Evolutionary conservation across 2,888 invertebrate species (phyloP).

Genomic region (Crematogaster levior): DNA sequence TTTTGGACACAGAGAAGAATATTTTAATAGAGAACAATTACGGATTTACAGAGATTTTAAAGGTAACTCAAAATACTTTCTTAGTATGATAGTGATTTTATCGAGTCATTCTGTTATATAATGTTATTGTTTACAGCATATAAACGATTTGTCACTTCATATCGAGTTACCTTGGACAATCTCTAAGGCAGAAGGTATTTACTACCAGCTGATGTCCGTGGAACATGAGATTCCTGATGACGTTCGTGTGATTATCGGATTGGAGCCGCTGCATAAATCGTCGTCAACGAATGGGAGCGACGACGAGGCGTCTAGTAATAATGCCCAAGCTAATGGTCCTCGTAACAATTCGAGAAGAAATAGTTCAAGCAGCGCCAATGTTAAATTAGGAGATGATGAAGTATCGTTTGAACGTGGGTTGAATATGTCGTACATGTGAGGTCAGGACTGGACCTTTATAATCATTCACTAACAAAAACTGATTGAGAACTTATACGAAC

Average conservation of each 20-base stretch:
- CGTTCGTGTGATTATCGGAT: constrained; percentile 91
- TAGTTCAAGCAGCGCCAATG: constrained; percentile 82
- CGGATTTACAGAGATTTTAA: constrained; percentile 98
- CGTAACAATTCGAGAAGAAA: constrained; percentile 81
- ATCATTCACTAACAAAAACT: constrained; percentile 56
- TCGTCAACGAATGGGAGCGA: constrained; percentile 68
- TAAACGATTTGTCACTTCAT: constrained; percentile 96
- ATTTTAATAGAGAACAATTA: constrained; percentile 96
- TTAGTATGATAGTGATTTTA: not conserved
- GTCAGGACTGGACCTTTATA: constrained; percentile 70
- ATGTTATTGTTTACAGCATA: constrained; percentile 89
- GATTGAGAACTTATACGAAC: constrained; percentile 48
- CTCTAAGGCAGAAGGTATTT: constrained; percentile 96
- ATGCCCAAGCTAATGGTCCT: constrained; percentile 83
- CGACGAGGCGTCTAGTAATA: constrained; percentile 71
- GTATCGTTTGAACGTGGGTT: constrained; percentile 83
- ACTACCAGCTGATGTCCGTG: constrained; percentile 92
- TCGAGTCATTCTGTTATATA: constrained; percentile 47
- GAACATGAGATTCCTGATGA: constrained; percentile 91
- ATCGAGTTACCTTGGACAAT: constrained; percentile 94
- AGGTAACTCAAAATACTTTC: constrained; percentile 87
- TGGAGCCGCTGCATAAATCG: constrained; percentile 85
- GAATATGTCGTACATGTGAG: constrained; percentile 82
- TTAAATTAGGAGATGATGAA: constrained; percentile 81
- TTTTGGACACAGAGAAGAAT: constrained; percentile 95